These are phyloP conservation scores for Cyclina sinensis DNA, from an alignment of 1,140 invertebrate genomes.

Conservation along the genomic window DNA sequence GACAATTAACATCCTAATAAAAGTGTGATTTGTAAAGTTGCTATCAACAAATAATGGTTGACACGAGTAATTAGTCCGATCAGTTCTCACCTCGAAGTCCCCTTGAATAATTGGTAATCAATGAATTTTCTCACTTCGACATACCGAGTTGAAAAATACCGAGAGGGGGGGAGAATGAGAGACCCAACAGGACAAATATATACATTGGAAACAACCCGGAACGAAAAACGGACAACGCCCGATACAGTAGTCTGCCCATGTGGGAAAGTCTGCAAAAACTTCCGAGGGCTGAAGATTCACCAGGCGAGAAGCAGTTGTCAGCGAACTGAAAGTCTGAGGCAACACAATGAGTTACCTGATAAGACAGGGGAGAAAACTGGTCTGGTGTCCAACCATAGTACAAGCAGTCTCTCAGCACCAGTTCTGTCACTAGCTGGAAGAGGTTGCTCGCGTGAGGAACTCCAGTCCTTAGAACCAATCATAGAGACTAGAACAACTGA, in stretches of 20 bases:
- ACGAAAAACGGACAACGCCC: no score
- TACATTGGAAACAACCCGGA: no score
- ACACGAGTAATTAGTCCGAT: neutral
- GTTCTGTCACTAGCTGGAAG: neutral
- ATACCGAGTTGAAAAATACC: neutral
- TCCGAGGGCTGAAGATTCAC: slow-evolving; percentile 25
- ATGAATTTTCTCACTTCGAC: neutral
- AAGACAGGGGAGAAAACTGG: slow-evolving; percentile 4
- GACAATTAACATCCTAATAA: no score
- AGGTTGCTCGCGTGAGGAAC: no score
- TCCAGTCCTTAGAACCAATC: neutral
- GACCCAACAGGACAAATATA: no score
- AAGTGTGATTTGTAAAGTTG: no score
- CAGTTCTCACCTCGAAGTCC: no score
- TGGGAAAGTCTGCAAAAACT: slow-evolving; percentile 22
- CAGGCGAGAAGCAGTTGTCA: neutral
- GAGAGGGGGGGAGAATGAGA: neutral
- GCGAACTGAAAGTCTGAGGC: neutral
- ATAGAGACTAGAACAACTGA: neutral
- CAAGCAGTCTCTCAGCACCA: slow-evolving; percentile 7
- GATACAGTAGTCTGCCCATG: no score
- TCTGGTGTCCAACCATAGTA: slow-evolving; percentile 7
- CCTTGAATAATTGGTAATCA: neutral
- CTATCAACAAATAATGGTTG: no score
- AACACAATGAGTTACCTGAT: slow-evolving; percentile 34